Conservation (phyloP, 2,113 vertebrate species). For the Cheilinus undulatus region DNA sequence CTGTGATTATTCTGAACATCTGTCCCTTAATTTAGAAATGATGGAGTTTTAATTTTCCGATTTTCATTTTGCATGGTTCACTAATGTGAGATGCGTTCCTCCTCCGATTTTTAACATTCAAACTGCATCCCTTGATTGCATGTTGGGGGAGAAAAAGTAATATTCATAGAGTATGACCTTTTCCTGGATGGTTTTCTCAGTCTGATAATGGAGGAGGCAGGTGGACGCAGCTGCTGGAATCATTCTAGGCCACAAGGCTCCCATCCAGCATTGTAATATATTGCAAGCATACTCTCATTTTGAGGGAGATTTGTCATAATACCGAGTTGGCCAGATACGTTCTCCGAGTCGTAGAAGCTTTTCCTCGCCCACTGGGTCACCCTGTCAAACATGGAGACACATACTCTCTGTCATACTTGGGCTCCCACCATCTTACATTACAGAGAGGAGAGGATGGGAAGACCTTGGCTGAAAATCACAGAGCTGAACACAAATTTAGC, state of each 20-base stretch:
- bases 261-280: slow-evolving; percentile 65
- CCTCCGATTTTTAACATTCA: not conserved
- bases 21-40: no score
- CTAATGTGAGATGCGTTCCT: not conserved
- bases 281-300: slow-evolving; percentile 70
- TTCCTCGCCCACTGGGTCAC: slow-evolving; percentile 71
- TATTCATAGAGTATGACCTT: slow-evolving; percentile 8
- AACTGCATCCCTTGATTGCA: not conserved
- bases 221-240: slow-evolving; percentile 62
- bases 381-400: slow-evolving; percentile 73
- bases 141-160: slow-evolving; percentile 6
- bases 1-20: no score
- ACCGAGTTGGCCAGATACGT: slow-evolving; percentile 64
- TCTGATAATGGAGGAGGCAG: slow-evolving; percentile 56
- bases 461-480: slow-evolving; percentile 58
- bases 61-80: not conserved
- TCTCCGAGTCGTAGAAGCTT: slow-evolving; percentile 58
- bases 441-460: slow-evolving; percentile 22
- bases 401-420: slow-evolving; percentile 63
- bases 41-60: not conserved
- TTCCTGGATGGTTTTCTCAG: slow-evolving; percentile 41
- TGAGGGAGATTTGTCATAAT: slow-evolving; percentile 81
- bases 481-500: slow-evolving; percentile 29
- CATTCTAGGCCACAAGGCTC: slow-evolving; percentile 52
- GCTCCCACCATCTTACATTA: slow-evolving; percentile 48